Evolutionary conservation across 2,888 invertebrate genomes (phyloP), one percentile per base, ranked within the genome.

Genomic region (Drosophila niveifrons): DNA sequence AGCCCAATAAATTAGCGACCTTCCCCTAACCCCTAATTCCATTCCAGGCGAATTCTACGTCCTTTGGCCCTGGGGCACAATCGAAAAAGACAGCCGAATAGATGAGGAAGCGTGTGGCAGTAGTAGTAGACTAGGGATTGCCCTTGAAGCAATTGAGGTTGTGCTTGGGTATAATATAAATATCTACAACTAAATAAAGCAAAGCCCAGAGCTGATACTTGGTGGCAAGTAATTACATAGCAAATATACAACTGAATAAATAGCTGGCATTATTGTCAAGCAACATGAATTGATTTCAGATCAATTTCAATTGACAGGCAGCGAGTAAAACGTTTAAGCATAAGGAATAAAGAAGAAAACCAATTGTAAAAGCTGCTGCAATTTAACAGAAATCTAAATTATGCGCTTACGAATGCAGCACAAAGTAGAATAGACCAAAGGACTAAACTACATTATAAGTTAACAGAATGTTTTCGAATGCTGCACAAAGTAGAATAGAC

Each of bases 1-100:
- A 63, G 71, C 17, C 58, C 66, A 67, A 79, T 71, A 74, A 74
- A 74, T 75, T 65, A 68, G 64, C 55, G 59, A 36, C 29, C 46
- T 31, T 13, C 4, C n/a, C 11, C 10, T 3, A 3, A 0, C 34
- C 34, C 3, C 10, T n/a, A n/a, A 3, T 11, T 11, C 11, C 34
- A 55, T 50, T 55, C 46, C n/a, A 34, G 23, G 43, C 48, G 29
- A 34, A 50, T 57, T 15, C 46, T 34, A 47, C 15, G 57, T 47
- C 36, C 44, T 56, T 56, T 44, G 55, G 55, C 55, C 44, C 55
- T 56, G 7, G 18, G 44, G 44, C 55, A 13, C 44, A 44, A 56
- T 34, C 55, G 13, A 55, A 44, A 55, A 11, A 11, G 28, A 28
- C 11, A 53, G 28, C n/a, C 36, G n/a, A n/a, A n/a, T 6, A n/a